Evolutionary conservation across 2,797 vertebrate genomes (phyloP).

Genomic region (Acrossocheilus wenchowensis): DNA sequence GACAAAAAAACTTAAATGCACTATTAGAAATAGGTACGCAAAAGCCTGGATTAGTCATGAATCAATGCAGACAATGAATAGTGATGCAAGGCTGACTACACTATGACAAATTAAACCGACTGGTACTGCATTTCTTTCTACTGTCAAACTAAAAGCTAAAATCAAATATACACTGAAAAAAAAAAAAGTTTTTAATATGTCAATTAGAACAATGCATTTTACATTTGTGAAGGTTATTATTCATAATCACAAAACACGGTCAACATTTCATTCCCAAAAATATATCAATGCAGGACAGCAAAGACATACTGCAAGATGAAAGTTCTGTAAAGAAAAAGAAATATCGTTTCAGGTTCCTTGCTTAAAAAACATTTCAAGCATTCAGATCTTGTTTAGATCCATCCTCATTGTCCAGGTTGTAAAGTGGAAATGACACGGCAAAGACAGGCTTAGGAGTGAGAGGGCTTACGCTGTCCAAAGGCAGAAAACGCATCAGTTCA

Average conservation of each 20-base stretch:
- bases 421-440: conserved; percentile 34
- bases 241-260: conserved; percentile 43
- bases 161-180: conserved; percentile 64
- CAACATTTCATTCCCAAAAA: conserved; percentile 76
- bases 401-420: conserved; percentile 31
- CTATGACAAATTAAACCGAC: neutral
- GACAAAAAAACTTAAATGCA: neutral
- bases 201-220: conserved; percentile 79
- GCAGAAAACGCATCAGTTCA: conserved; percentile 43
- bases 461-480: conserved; percentile 13
- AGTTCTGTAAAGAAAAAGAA: conserved; percentile 90
- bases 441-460: conserved; percentile 32
- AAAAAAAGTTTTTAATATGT: conserved; percentile 75
- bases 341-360: conserved; percentile 90
- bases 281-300: conserved; percentile 79
- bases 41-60: neutral
- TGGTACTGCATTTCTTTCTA: neutral
- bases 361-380: conserved; percentile 62
- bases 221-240: conserved; percentile 66
- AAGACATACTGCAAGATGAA: conserved; percentile 82
- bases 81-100: neutral
- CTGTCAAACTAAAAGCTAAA: conserved; percentile 29
- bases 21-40: neutral
- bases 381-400: conserved; percentile 10
- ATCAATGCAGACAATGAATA: neutral